Conservation (phyloP, 2,888 invertebrate genomes). For the Heliothis peltigera region DNA sequence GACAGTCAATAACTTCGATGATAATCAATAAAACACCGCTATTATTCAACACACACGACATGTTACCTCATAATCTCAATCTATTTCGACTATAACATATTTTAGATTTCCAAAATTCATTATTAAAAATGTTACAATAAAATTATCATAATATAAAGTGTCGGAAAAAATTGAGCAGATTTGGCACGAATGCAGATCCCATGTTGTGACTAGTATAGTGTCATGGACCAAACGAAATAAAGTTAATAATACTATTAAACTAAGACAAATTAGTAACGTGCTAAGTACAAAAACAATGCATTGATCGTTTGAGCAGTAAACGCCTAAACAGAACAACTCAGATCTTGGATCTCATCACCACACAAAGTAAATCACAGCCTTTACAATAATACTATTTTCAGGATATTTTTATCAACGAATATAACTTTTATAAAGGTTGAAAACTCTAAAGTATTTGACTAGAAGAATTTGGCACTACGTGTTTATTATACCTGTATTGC, state of each 20-base stretch:
- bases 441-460: conserved; percentile 69
- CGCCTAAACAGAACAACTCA: conserved; percentile 68
- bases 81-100: conserved; percentile 64
- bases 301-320: conserved; percentile 63
- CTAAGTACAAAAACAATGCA: conserved; percentile 51
- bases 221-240: conserved; percentile 55
- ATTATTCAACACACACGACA: conserved; percentile 62
- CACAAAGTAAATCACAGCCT: conserved; percentile 88
- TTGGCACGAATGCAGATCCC: conserved; percentile 79
- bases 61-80: conserved; percentile 39
- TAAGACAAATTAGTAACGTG: conserved; percentile 43
- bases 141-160: conserved; percentile 68
- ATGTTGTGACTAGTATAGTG: conserved; percentile 55
- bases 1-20: conserved; percentile 59
- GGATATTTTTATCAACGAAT: conserved; percentile 58
- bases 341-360: conserved; percentile 80
- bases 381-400: conserved; percentile 75
- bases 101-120: conserved; percentile 63
- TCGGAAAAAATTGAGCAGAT: conserved; percentile 84
- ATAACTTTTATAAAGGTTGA: conserved; percentile 63
- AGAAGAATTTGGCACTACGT: conserved; percentile 76
- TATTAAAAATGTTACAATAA: conserved; percentile 67
- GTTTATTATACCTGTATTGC: conserved; percentile 65
- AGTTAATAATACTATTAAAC: conserved; percentile 33
- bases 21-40: conserved; percentile 41